These are phyloP conservation scores for Strigamia transsilvanica DNA, from an alignment of 2,888 invertebrate genomes.

Conservation along the genomic window DNA sequence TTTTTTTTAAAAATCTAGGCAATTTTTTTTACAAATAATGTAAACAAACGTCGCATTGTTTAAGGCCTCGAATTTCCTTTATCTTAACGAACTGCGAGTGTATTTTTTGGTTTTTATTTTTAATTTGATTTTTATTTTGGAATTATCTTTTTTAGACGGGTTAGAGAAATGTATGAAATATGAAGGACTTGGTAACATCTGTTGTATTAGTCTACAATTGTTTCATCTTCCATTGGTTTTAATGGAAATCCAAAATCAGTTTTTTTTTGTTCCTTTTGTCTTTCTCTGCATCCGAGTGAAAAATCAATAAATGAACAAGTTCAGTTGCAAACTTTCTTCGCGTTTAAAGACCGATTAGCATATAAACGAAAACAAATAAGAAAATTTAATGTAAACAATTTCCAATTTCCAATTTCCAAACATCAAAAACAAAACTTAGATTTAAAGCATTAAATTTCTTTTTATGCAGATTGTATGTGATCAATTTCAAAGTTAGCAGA, in stretches of 20 bases:
- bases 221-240: constrained; percentile 23
- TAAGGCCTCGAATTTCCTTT: background rate
- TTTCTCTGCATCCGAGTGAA: background rate
- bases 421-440: background rate
- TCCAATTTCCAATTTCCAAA: background rate
- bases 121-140: background rate
- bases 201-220: constrained; percentile 26
- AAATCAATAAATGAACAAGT: constrained; percentile 33
- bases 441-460: background rate
- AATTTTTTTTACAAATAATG: background rate
- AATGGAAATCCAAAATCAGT: constrained; percentile 26
- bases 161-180: constrained; percentile 7
- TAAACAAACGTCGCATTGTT: constrained; percentile 7
- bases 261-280: too few relatives aligned
- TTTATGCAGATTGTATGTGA: background rate
- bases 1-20: background rate
- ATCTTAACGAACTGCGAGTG: background rate
- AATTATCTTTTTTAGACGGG: background rate
- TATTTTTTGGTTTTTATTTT: background rate
- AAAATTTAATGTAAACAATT: background rate
- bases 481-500: background rate
- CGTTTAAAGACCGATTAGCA: background rate
- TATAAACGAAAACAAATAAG: background rate
- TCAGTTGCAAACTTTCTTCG: background rate
- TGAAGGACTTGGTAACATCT: constrained; percentile 4